Percentiles rank a stretch among this genome's conserved stretches.
These are phyloP conservation scores for Odontophorus gujanensis DNA, from an alignment of 2,113 vertebrate genomes.

Conservation along the genomic window DNA sequence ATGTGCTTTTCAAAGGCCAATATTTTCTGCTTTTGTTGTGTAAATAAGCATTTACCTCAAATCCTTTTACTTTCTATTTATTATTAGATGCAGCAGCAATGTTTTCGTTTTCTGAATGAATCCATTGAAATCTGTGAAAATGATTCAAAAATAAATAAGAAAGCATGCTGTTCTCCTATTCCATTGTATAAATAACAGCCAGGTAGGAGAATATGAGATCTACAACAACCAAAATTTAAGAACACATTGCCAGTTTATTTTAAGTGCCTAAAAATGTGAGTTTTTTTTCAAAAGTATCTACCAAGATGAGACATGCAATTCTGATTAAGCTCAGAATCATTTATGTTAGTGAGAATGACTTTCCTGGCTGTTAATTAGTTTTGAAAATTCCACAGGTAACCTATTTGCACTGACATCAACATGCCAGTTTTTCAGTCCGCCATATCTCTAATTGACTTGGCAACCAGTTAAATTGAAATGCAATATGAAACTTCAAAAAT, in stretches of 20 bases:
- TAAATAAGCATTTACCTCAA: conserved; percentile 23
- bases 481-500: neutral
- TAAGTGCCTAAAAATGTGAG: neutral
- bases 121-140: conserved; percentile 33
- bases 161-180: neutral
- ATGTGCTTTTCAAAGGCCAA: neutral
- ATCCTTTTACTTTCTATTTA: conserved; percentile 12
- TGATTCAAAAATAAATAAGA: conserved; percentile 19
- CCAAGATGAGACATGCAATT: neutral
- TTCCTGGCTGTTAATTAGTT: neutral
- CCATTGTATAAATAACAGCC: neutral
- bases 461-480: neutral
- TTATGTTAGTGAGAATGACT: neutral
- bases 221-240: neutral
- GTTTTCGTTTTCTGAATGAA: conserved; percentile 22
- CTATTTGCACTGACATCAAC: neutral
- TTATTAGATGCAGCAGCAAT: neutral
- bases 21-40: conserved; percentile 16
- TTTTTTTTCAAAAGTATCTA: neutral
- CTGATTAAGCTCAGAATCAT: neutral
- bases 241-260: neutral
- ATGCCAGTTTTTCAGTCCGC: neutral
- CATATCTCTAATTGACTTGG: neutral
- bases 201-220: neutral
- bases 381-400: neutral